These are phyloP conservation scores for Paralichthys olivaceus DNA, from an alignment of 2,113 vertebrate genomes.

Conservation along the genomic window DNA sequence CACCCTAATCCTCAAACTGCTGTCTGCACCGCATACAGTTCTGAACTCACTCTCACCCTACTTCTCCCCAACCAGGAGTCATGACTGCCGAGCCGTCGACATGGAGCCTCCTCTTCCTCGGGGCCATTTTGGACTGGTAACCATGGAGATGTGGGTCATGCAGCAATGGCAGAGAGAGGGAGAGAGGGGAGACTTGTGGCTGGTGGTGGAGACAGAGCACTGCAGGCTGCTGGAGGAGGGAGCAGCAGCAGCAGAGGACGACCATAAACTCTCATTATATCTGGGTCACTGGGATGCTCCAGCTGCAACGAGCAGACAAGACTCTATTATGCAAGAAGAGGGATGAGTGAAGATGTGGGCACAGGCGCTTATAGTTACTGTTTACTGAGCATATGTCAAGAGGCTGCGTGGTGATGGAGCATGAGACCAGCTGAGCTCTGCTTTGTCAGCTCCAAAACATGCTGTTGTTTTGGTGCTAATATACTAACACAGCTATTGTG, in stretches of 20 bases:
- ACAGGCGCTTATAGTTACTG: slow-evolving; percentile 45
- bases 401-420: slow-evolving; percentile 40
- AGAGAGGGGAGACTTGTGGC: slow-evolving; percentile 78
- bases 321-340: slow-evolving; percentile 75
- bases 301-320: slow-evolving; percentile 76
- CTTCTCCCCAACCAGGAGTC: slow-evolving; percentile 44
- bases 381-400: slow-evolving; percentile 43
- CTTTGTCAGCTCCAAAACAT: slow-evolving; percentile 39
- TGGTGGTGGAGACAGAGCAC: slow-evolving; percentile 67
- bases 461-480: slow-evolving; percentile 21
- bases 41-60: slow-evolving; percentile 48
- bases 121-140: slow-evolving; percentile 81
- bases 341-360: slow-evolving; percentile 50
- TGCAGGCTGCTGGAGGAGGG: slow-evolving; percentile 68
- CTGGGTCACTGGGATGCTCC: slow-evolving; percentile 91
- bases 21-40: slow-evolving; percentile 2
- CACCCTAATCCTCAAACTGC: slow-evolving; percentile 67
- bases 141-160: slow-evolving; percentile 92
- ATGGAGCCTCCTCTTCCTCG: slow-evolving; percentile 33
- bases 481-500: neutral
- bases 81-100: slow-evolving; percentile 15
- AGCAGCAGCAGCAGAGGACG: slow-evolving; percentile 51
- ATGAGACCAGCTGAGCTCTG: slow-evolving; percentile 44
- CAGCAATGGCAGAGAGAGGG: slow-evolving; percentile 81
- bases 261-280: slow-evolving; percentile 88